Base-by-base conservation (phyloP, 1,140 invertebrate species). In the Drosophila ficusphila region DNA sequence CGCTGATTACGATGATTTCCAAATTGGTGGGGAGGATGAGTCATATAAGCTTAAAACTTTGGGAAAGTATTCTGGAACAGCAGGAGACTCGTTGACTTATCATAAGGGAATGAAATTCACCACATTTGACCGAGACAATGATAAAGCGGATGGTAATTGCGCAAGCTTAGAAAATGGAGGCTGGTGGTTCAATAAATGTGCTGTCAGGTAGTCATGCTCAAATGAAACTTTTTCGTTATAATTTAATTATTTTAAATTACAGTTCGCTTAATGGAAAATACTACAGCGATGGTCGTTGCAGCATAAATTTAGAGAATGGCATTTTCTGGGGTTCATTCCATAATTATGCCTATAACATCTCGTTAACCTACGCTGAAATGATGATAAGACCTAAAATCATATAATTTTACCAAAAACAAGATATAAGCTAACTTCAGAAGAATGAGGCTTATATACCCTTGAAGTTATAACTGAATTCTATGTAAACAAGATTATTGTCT, bases 21-120 rank as follows among this genome's bases (percentile, higher is more conserved):
- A 92, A 3, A 90, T 96, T 12, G 93, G 93, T 7, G 91, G 92
- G 6, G 94, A 95, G 79, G 74, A 91, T 7, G 93, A 95, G 69
- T 93, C 93, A 0, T 96, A 94, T 79, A 90, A 92, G n/a, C 92
- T 96, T 4, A 93, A 92, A 57, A 90, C 93, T 0, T 83, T 96
- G 2, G 93, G 93, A 9, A 91, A 92, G 18, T 96, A 94, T 85
- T 92, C 91, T 21, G 95, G 95, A 12, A 93, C 93, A 64, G 94
- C 94, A 60, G 94, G 92, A 9, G 94, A 96, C 86, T 94, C 95
- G 0, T 78, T 96, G 29, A 90, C 91, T 5, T 94, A 94, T 25
- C 95, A 96, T 75, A 93, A 94, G 44, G 93, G 93, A 0, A 93
- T 93, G 72, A 93, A 93, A 76, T 96, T 96, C 90, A 94, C 94